Evolutionary conservation across 2,113 vertebrate genomes (phyloP), one percentile per base, ranked within the genome.

Genomic region (Gavia stellata): DNA sequence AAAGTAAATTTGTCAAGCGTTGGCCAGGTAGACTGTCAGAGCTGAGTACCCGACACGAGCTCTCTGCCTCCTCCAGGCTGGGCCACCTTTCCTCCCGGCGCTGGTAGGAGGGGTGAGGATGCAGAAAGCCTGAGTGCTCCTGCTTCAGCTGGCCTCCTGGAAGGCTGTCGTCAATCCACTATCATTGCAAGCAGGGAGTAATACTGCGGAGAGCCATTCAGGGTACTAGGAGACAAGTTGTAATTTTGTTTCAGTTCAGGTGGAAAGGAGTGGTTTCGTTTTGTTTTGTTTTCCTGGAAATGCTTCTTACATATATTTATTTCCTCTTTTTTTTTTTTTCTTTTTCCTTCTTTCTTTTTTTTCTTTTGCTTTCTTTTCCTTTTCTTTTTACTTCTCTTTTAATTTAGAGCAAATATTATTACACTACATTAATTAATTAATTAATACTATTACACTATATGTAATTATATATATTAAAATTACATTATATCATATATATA

Each of bases 41-140:
- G 58, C 31, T 49, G 53, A 63, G 55, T 44, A n/a, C 25, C 6
- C 0, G 1, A n/a, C 25, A 5, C 0, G 1, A 75, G 36, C n/a
- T 38, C 34, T 52, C 45, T 86, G 45, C 17, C 28, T 80, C 10
- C 67, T 58, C 75, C 7, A 5, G 40, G 14, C 59, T 75, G 47
- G 61, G 40, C 17, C 42, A 18, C 18, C 42, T 58, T 53, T 82
- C 42, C 29, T 58, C 20, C 8, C 4, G 0, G 5, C 3, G 6
- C 29, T 61, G 14, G 8, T 4, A 13, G 36, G 21, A 53, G 25
- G 23, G 10, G 4, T 53, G 47, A 65, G 36, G 49, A 15, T n/a
- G 28, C 42, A 52, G 23, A 67, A 90, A 62, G 2, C 10, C 62
- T 4, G 44, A 44, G 28, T 34, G 20, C 44, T 90, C 29, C n/a